A percentile compares a stretch with the other conserved stretches of the same genome.
These are phyloP conservation scores for Desmodus rotundus DNA, from an alignment of 2,113 vertebrate species.

Conservation along the genomic window DNA sequence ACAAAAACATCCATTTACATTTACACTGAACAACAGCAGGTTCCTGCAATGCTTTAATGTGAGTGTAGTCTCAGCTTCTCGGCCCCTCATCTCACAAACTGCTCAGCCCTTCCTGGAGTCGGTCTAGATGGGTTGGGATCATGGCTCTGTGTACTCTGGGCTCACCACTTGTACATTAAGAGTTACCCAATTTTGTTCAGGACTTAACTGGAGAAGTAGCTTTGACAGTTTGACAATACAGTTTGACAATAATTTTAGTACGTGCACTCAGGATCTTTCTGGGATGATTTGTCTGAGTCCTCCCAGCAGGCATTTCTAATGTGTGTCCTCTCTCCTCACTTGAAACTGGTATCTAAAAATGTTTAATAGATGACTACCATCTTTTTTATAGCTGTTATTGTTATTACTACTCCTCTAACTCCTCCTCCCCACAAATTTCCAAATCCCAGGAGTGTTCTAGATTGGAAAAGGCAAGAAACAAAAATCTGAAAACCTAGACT, in stretches of 20 bases:
- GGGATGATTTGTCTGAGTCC: not conserved
- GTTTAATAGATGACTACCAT: not conserved
- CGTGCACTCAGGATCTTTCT: not conserved
- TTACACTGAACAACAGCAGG: not conserved
- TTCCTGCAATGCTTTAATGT: not conserved
- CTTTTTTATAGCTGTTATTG: not conserved
- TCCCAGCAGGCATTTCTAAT: not conserved
- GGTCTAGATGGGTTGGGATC: not conserved
- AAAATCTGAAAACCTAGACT: not conserved
- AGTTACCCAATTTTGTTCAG: not conserved
- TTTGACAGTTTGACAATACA: no score
- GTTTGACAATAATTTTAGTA: not conserved
- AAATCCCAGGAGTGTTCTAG: not conserved
- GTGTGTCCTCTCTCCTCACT: not conserved
- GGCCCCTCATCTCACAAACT: not conserved
- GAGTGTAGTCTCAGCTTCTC: not conserved
- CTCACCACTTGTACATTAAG: not conserved
- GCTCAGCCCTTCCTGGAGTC: not conserved
- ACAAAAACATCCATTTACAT: not conserved
- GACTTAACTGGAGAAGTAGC: not conserved
- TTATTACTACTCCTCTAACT: not conserved
- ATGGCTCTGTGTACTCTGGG: not conserved
- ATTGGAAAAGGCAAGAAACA: not conserved
- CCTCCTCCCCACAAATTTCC: not conserved
- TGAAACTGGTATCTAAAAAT: not conserved